Evolutionary conservation across 2,888 invertebrate species (phyloP).

Genomic region (Melikaiella ostensackeni): DNA sequence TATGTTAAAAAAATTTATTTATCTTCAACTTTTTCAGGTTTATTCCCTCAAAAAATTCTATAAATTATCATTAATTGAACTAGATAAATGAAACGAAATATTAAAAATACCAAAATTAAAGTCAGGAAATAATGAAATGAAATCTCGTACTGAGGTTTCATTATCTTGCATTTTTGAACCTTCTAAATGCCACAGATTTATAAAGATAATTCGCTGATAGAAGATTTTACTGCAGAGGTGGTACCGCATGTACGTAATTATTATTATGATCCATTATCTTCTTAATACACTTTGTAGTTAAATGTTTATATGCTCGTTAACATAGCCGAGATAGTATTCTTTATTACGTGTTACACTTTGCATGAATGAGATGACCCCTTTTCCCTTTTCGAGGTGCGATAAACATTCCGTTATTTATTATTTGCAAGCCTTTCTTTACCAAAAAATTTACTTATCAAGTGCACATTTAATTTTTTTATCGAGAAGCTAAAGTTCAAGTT

Average conservation of each 20-base stretch:
- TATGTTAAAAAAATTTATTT: conserved; percentile 57
- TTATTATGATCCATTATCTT: conserved; percentile 25
- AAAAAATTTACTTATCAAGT: background rate
- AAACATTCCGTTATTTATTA: conserved; percentile 18
- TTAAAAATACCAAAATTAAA: background rate
- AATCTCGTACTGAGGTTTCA: background rate
- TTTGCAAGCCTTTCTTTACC: background rate
- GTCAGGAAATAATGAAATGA: background rate
- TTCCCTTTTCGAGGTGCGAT: conserved; percentile 3
- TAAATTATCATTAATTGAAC: background rate
- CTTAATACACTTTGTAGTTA: conserved; percentile 9
- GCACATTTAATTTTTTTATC: background rate
- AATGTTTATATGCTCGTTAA: conserved; percentile 34
- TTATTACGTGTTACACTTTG: conserved; percentile 9
- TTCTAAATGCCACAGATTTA: background rate
- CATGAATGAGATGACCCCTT: conserved; percentile 22
- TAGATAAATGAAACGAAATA: background rate
- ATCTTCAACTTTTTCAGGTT: background rate
- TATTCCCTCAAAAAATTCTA: background rate
- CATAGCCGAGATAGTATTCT: background rate
- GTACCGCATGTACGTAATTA: background rate
- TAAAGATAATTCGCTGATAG: conserved; percentile 3
- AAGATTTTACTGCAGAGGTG: conserved; percentile 1
- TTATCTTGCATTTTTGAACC: background rate
- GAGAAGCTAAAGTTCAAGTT: conserved; percentile 18